Percentiles rank a stretch among this genome's conserved stretches.
Conservation (phyloP, 23 tunicate species). For the Halocynthia roretzi region DNA sequence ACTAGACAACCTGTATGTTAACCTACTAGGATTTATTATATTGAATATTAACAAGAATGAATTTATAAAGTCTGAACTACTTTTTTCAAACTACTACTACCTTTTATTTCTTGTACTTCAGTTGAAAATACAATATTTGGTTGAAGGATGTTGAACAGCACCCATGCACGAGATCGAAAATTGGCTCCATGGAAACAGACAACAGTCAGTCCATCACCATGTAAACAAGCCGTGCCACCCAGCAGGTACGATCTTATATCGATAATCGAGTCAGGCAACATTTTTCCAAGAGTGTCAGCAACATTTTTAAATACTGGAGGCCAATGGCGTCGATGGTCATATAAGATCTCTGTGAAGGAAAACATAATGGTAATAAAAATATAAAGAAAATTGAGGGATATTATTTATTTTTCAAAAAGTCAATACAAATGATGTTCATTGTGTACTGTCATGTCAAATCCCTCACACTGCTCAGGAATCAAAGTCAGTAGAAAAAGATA, state of each 20-base stretch:
- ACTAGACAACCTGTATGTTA: background rate
- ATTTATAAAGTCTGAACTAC: too few relatives aligned
- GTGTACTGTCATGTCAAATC: too few relatives aligned
- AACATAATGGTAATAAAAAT: background rate
- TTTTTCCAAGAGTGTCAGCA: background rate
- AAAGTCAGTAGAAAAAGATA: too few relatives aligned
- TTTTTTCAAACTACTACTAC: background rate
- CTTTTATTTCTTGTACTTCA: conserved; percentile 91
- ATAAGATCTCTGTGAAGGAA: conserved; percentile 9
- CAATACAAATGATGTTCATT: too few relatives aligned
- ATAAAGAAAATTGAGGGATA: background rate
- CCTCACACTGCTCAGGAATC: too few relatives aligned
- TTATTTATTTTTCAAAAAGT: too few relatives aligned
- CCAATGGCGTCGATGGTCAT: conserved; percentile 91
- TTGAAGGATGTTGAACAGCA: conserved; percentile 70
- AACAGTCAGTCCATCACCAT: conserved; percentile 73
- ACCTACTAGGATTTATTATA: too few relatives aligned
- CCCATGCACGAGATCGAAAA: conserved; percentile 77
- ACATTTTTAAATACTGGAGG: conserved; percentile 60
- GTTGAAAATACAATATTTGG: conserved; percentile 88
- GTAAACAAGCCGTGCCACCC: conserved; percentile 87
- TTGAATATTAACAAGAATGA: too few relatives aligned
- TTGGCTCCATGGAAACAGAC: conserved; percentile 95
- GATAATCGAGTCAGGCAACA: background rate
- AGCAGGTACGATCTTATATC: conserved; percentile 27